Conservation (phyloP, 2,113 vertebrate genomes). For the Myodes glareolus region DNA sequence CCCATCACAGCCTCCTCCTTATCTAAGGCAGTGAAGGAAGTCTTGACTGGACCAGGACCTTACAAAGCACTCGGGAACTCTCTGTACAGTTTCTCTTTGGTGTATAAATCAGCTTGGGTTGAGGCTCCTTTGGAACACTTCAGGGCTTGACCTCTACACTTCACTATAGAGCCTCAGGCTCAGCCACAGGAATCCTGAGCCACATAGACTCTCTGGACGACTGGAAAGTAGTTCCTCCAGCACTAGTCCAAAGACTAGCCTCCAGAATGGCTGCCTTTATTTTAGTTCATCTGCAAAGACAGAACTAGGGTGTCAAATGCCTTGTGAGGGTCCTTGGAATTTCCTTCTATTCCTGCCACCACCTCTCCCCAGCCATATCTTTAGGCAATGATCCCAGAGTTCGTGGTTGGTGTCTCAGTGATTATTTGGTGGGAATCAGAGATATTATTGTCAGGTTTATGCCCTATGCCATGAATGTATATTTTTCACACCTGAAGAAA, state of each 20-base stretch:
- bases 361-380: not conserved
- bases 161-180: not conserved
- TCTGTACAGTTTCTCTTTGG: not conserved
- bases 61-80: not conserved
- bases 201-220: not conserved
- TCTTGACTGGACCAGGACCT: not conserved
- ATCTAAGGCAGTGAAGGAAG: not conserved
- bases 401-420: not conserved
- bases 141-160: not conserved
- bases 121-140: not conserved
- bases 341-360: not conserved
- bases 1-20: not conserved
- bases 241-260: not conserved
- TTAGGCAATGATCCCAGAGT: not conserved
- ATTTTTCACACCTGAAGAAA: not conserved
- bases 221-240: not conserved
- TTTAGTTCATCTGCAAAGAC: not conserved
- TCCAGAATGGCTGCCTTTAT: not conserved
- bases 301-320: not conserved
- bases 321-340: not conserved
- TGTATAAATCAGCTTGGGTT: not conserved
- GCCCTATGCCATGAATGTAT: fast-evolving
- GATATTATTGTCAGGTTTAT: not conserved
- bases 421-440: not conserved
- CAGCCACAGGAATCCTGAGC: not conserved